Percentiles rank a stretch among this genome's conserved stretches.
Evolutionary conservation across 2,888 invertebrate genomes (phyloP).

Genomic region (Spicauda simplicius): DNA sequence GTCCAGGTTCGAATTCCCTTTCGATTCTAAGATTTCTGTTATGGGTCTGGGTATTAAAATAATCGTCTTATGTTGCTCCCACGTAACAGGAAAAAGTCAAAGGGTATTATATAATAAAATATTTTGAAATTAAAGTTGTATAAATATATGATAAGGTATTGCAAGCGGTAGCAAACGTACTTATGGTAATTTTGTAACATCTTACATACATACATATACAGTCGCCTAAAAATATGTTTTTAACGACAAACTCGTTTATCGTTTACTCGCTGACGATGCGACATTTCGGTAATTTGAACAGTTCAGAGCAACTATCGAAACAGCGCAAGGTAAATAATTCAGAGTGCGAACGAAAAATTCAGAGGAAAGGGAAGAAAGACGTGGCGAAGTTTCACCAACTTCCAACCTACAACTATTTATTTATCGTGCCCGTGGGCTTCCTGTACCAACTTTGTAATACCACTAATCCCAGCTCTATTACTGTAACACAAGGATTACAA

Average conservation of each 20-base stretch:
- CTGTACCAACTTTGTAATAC: constrained; percentile 36
- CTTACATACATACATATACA: too few species aligned
- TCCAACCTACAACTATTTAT: constrained; percentile 73
- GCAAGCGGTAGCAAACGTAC: too few species aligned
- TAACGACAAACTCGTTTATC: not conserved
- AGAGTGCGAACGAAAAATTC: constrained; percentile 62
- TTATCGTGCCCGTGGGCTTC: constrained; percentile 71
- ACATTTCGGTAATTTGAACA: constrained; percentile 17
- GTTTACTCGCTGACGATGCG: not conserved
- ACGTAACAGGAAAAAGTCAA: too few species aligned
- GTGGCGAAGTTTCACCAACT: constrained; percentile 61
- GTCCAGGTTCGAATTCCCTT: too few species aligned
- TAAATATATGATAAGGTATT: too few species aligned
- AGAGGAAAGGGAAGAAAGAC: constrained; percentile 49
- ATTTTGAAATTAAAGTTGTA: too few species aligned
- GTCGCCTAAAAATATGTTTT: not conserved
- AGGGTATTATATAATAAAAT: too few species aligned
- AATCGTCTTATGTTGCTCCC: too few species aligned
- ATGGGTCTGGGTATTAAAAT: too few species aligned
- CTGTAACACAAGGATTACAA: constrained; percentile 9
- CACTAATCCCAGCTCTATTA: not conserved
- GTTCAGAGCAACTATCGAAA: constrained; percentile 51
- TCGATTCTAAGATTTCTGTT: too few species aligned
- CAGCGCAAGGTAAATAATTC: constrained; percentile 66
- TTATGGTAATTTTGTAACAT: too few species aligned